Conservation (phyloP, 2,888 invertebrate genomes). For the Diaphora mendica region DNA sequence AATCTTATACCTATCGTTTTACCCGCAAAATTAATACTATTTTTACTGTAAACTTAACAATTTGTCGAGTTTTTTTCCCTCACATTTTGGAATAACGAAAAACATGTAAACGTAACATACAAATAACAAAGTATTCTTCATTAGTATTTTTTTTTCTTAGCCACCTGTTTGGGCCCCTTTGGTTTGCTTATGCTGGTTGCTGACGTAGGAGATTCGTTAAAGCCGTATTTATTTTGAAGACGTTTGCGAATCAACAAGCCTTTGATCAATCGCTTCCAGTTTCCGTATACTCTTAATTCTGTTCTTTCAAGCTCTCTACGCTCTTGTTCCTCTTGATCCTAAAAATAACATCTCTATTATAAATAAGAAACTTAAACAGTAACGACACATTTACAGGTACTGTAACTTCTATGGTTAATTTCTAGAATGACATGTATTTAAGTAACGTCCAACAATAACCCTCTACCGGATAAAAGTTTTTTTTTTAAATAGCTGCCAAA, state of each 20-base stretch:
- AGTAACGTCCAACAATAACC: too few species aligned
- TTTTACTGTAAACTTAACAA: too few species aligned
- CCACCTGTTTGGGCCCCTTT: conserved; percentile 75
- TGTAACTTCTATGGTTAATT: neutral
- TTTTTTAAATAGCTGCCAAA: too few species aligned
- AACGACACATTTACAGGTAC: neutral
- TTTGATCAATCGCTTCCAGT: conserved; percentile 95
- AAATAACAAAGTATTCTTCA: neutral
- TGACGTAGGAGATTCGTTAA: conserved; percentile 78
- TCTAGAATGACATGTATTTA: neutral
- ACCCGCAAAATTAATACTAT: neutral
- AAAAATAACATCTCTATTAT: conserved; percentile 23
- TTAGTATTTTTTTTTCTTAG: conserved; percentile 61
- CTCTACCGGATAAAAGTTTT: too few species aligned
- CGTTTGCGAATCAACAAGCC: conserved; percentile 92
- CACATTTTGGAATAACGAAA: neutral
- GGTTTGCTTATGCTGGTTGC: conserved; percentile 67
- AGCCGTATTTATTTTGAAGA: conserved; percentile 91
- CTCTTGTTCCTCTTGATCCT: conserved; percentile 92
- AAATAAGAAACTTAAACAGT: neutral
- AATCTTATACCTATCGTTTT: neutral
- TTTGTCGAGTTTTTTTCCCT: neutral
- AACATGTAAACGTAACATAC: neutral
- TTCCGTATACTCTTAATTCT: conserved; percentile 93
- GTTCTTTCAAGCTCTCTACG: conserved; percentile 91